Evolutionary conservation across 2,113 vertebrate species (phyloP).

Genomic region (Axis porcinus): DNA sequence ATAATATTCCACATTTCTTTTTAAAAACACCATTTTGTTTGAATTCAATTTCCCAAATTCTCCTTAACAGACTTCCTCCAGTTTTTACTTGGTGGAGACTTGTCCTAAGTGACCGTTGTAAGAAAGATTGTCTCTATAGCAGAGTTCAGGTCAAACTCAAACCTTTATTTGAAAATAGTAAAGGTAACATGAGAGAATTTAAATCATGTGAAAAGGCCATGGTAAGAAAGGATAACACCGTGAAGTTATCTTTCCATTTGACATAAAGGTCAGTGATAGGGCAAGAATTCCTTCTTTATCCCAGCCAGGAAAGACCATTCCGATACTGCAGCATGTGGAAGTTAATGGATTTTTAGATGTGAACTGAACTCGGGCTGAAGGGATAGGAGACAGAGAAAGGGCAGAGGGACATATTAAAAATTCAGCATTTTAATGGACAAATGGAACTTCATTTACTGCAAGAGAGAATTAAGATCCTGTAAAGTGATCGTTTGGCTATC

Average conservation of each 20-base stretch:
- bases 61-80: background rate
- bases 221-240: background rate
- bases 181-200: background rate
- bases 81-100: background rate
- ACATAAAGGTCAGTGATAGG: background rate
- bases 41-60: background rate
- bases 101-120: background rate
- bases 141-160: background rate
- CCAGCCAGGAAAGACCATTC: background rate
- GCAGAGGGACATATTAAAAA: constrained; percentile 61
- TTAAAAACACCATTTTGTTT: background rate
- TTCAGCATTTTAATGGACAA: constrained; percentile 56
- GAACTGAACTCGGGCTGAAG: background rate
- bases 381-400: background rate
- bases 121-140: background rate
- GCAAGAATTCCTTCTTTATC: background rate
- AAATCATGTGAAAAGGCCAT: background rate
- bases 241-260: background rate
- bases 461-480: constrained; percentile 4
- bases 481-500: constrained; percentile 24
- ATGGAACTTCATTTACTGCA: constrained; percentile 35
- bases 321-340: background rate
- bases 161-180: background rate
- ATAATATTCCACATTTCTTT: background rate
- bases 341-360: constrained; percentile 29